Percentiles rank a stretch among this genome's conserved stretches.
phyloP scores from a whole-genome alignment of 2,888 invertebrate genomes.

The Drosophila pseudotalamancana region DNA sequence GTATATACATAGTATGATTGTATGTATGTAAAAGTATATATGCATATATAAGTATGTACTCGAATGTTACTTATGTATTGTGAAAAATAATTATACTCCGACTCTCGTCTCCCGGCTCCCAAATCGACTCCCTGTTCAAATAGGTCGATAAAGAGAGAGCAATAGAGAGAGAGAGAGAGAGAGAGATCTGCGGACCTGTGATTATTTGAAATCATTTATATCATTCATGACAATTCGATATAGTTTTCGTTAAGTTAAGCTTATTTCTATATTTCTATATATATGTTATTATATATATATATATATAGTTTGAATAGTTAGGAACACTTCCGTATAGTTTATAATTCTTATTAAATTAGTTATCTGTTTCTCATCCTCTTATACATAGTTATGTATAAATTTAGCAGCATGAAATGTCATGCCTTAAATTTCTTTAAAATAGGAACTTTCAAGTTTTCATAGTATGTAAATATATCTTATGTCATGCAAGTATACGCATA shows the following conservation, averaged over 20 bases:
- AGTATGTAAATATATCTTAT: conserved; percentile 53
- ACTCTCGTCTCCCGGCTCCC: too few species aligned
- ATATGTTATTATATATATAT: conserved; percentile 6
- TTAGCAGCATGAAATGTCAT: conserved; percentile 53
- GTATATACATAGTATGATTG: neutral
- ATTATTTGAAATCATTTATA: conserved; percentile 6
- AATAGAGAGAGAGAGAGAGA: too few species aligned
- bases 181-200: neutral
- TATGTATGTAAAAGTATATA: too few species aligned
- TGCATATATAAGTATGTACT: neutral
- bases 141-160: neutral
- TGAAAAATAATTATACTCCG: conserved; percentile 3
- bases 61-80: neutral
- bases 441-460: conserved; percentile 77
- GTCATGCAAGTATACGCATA: conserved; percentile 12
- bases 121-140: neutral
- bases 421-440: conserved; percentile 66
- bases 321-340: conserved; percentile 71
- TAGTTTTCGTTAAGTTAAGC: conserved; percentile 29
- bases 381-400: conserved; percentile 40
- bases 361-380: conserved; percentile 32
- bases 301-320: conserved; percentile 66
- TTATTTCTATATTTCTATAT: neutral
- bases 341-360: conserved; percentile 42
- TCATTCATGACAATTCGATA: conserved; percentile 12